A percentile compares a stretch with the other conserved stretches of the same genome.
Evolutionary conservation across 2,888 invertebrate species (phyloP).

Genomic region (Ornithoptera alexandrae): DNA sequence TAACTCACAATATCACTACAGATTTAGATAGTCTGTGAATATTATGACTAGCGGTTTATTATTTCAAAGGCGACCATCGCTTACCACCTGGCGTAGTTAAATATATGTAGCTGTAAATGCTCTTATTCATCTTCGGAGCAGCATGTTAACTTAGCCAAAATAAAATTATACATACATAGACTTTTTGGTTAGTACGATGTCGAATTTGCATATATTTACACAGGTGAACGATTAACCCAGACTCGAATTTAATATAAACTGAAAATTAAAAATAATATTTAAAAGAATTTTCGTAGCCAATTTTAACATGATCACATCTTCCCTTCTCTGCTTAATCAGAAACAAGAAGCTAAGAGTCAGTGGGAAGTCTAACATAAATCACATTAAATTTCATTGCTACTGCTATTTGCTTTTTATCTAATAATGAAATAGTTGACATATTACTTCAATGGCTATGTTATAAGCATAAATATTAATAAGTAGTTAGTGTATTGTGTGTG

Average conservation of each 20-base stretch:
- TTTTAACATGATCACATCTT: no score
- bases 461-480: no score
- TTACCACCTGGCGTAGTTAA: neutral
- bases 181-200: constrained; percentile 18
- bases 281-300: no score
- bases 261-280: neutral
- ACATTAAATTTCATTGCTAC: no score
- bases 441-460: no score
- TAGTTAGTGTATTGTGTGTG: no score
- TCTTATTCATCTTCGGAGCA: neutral
- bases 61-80: neutral
- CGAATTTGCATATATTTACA: constrained; percentile 17
- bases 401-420: no score
- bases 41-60: neutral
- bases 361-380: no score
- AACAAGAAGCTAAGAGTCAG: no score
- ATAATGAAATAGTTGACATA: no score
- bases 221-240: neutral
- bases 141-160: neutral
- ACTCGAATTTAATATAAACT: neutral
- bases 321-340: no score
- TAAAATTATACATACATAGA: neutral
- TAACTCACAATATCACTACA: no score
- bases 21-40: neutral
- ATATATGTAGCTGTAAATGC: neutral